Conservation (phyloP, 1,140 invertebrate species). For the Hetaerina americana region DNA sequence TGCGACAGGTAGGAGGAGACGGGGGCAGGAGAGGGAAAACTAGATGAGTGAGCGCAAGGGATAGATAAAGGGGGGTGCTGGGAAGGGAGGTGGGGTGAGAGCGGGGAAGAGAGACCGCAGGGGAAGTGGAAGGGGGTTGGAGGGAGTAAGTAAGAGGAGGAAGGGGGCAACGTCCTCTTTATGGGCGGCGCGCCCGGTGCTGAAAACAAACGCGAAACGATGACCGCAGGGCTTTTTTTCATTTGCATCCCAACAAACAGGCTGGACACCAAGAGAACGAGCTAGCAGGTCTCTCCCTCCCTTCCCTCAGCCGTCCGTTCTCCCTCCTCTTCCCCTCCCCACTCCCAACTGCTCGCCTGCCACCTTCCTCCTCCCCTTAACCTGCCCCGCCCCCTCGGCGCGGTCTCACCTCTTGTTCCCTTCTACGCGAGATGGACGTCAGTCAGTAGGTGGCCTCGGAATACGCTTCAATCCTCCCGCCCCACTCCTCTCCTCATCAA, state of each 20-base stretch:
- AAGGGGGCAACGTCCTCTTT: not conserved
- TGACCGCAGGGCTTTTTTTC: not conserved
- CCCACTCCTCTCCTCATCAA: too few species aligned
- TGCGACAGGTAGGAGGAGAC: too few species aligned
- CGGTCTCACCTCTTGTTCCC: too few species aligned
- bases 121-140: not conserved
- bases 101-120: not conserved
- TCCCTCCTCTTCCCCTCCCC: too few species aligned
- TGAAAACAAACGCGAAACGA: not conserved
- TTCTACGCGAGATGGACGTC: too few species aligned
- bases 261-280: not conserved
- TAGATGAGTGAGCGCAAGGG: too few species aligned
- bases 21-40: too few species aligned
- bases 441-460: too few species aligned
- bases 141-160: not conserved
- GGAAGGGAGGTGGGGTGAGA: not conserved
- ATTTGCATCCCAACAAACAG: not conserved
- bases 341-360: too few species aligned
- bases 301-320: not conserved
- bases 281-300: not conserved
- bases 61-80: not conserved
- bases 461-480: too few species aligned
- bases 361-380: too few species aligned
- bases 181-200: not conserved
- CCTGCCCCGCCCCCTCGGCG: too few species aligned